phyloP scores from a whole-genome alignment of 2,888 invertebrate species.

The Diaperis boleti region DNA sequence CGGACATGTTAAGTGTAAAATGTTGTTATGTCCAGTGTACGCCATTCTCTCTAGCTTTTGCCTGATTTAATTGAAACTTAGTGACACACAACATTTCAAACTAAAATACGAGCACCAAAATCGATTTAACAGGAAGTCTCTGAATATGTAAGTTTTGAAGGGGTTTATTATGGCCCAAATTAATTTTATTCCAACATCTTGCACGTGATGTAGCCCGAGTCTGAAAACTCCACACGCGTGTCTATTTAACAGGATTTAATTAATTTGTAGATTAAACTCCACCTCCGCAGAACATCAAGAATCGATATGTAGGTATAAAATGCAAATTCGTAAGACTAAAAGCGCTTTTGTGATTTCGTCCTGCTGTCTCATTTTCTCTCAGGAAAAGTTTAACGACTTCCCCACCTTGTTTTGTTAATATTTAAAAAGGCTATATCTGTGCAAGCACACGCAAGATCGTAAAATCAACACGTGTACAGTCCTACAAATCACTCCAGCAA shows the following conservation, averaged over 20 bases:
- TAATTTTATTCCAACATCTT: background rate
- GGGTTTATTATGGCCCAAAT: background rate
- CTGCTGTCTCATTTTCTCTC: conserved; percentile 37
- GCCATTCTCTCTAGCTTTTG: conserved; percentile 57
- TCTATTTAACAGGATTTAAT: background rate
- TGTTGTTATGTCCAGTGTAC: conserved; percentile 60
- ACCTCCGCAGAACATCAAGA: background rate
- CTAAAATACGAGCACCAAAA: conserved; percentile 54
- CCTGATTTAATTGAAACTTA: conserved; percentile 61
- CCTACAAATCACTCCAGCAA: conserved; percentile 39
- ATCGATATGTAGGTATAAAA: conserved; percentile 28
- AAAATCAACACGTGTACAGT: conserved; percentile 44
- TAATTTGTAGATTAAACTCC: conserved; percentile 1
- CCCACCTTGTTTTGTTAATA: conserved; percentile 44
- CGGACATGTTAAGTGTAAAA: conserved; percentile 62
- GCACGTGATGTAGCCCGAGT: background rate
- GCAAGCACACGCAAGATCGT: conserved; percentile 41
- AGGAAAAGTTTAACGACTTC: conserved; percentile 41
- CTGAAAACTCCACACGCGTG: background rate
- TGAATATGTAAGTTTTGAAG: conserved; percentile 23
- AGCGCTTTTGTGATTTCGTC: conserved; percentile 36
- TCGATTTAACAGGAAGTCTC: conserved; percentile 50
- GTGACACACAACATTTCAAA: conserved; percentile 59
- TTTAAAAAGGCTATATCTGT: conserved; percentile 42
- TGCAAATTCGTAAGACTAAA: conserved; percentile 31